Conservation (phyloP, 2,888 invertebrate genomes). For the Eutolmus rufibarbis region DNA sequence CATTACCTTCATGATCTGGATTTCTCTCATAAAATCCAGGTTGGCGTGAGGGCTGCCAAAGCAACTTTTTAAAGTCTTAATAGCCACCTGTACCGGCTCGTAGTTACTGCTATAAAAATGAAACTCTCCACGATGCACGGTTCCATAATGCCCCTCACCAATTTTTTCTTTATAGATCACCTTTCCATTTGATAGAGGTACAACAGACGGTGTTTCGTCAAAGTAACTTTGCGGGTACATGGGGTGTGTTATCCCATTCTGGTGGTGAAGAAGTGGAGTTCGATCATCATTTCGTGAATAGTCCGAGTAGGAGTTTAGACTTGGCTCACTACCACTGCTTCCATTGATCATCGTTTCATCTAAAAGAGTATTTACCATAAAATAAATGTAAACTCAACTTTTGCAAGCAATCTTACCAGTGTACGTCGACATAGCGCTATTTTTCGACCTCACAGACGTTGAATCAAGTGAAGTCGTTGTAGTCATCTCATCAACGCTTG, state of each 20-base stretch:
- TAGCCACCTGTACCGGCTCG: conserved; percentile 67
- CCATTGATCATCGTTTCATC: conserved; percentile 45
- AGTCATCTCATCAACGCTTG: conserved; percentile 45
- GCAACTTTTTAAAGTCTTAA: conserved; percentile 71
- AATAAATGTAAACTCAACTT: background rate
- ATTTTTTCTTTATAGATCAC: conserved; percentile 57
- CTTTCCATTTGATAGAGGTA: conserved; percentile 53
- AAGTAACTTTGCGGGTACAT: conserved; percentile 44
- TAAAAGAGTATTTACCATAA: background rate
- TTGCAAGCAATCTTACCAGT: conserved; percentile 14
- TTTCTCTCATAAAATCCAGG: conserved; percentile 83
- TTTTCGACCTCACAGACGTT: conserved; percentile 29
- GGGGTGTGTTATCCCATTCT: background rate
- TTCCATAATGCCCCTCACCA: conserved; percentile 83
- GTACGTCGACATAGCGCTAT: conserved; percentile 29
- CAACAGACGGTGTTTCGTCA: conserved; percentile 53
- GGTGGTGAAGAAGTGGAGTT: conserved; percentile 31
- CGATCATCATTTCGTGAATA: conserved; percentile 28
- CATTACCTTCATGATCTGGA: conserved; percentile 83
- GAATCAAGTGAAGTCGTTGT: conserved; percentile 47
- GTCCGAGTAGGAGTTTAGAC: conserved; percentile 22
- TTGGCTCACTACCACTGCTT: conserved; percentile 41
- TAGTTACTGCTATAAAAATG: conserved; percentile 51
- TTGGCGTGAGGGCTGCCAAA: conserved; percentile 62
- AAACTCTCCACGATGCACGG: conserved; percentile 75